phyloP scores from a whole-genome alignment of 2,888 invertebrate genomes.

The Sminthurides aquaticus region DNA sequence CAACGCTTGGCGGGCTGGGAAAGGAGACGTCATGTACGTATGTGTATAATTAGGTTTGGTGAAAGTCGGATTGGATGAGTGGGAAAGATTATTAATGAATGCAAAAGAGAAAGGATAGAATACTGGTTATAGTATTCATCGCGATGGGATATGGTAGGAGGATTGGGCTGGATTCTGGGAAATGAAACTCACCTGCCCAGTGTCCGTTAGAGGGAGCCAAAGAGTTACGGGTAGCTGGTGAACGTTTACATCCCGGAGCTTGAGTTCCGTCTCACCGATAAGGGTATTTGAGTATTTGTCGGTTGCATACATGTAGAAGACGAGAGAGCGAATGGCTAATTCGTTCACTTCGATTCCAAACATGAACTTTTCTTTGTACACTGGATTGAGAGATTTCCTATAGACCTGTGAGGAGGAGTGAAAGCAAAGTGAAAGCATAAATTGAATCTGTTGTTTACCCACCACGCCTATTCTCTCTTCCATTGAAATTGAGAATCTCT shows the following conservation, averaged over 20 bases:
- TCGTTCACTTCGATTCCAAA: conserved; percentile 57
- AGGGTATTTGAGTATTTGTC: conserved; percentile 59
- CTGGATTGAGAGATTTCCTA: conserved; percentile 60
- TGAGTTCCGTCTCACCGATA: conserved; percentile 62
- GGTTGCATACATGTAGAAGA: conserved; percentile 62
- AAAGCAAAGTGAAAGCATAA: neutral
- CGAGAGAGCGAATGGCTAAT: conserved; percentile 54
- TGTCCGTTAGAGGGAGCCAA: conserved; percentile 69
- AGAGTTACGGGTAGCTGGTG: conserved; percentile 60
- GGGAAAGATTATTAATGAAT: too few species aligned
- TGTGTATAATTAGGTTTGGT: too few species aligned
- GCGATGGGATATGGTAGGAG: neutral
- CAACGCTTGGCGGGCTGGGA: too few species aligned
- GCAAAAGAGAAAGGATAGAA: neutral
- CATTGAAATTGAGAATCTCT: too few species aligned
- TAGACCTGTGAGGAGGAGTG: conserved; percentile 51
- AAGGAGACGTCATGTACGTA: too few species aligned
- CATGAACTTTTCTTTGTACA: conserved; percentile 69
- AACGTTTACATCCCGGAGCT: conserved; percentile 58
- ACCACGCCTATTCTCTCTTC: neutral
- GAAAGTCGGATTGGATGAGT: too few species aligned
- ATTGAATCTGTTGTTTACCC: neutral
- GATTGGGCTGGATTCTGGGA: too few species aligned
- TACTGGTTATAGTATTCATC: neutral
- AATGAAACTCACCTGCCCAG: conserved; percentile 59